Evolutionary conservation across 2,113 vertebrate species (phyloP).

Genomic region (Gasterosteus nipponicus): DNA sequence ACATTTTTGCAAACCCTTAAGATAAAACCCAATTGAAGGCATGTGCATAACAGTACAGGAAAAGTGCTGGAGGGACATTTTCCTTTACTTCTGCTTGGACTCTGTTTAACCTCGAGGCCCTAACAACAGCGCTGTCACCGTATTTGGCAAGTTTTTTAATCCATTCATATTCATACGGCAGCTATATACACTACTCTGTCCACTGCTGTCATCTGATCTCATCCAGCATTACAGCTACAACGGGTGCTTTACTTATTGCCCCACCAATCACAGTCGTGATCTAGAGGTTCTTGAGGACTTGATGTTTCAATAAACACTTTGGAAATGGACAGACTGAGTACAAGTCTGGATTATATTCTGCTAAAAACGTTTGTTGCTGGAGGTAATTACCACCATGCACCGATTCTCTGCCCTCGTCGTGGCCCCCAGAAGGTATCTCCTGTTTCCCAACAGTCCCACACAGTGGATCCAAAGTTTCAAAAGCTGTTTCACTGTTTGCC

Average conservation of each 20-base stretch:
- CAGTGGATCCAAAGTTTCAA: not conserved
- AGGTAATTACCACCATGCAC: not conserved
- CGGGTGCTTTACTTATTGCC: not conserved
- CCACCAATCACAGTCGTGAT: not conserved
- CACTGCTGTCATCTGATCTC: not conserved
- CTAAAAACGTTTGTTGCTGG: not conserved
- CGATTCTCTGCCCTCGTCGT: not conserved
- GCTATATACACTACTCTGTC: not conserved
- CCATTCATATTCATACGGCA: not conserved
- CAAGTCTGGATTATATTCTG: not conserved
- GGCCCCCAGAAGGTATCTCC: not conserved
- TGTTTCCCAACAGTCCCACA: not conserved
- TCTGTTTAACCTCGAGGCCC: not conserved
- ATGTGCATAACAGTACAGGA: not conserved
- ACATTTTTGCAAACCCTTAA: not conserved
- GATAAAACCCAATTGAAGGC: not conserved
- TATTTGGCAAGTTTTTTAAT: not conserved
- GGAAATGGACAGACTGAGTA: not conserved
- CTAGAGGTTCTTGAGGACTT: not conserved
- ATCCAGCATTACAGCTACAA: not conserved
- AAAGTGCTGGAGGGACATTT: not conserved
- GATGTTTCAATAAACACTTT: not conserved
- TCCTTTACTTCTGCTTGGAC: not conserved
- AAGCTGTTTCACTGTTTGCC: not conserved
- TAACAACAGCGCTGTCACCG: not conserved